A percentile compares a stretch with the other conserved stretches of the same genome.
Conservation (phyloP, 92 coral and sea anemone species). For the Phenganax marumi region DNA sequence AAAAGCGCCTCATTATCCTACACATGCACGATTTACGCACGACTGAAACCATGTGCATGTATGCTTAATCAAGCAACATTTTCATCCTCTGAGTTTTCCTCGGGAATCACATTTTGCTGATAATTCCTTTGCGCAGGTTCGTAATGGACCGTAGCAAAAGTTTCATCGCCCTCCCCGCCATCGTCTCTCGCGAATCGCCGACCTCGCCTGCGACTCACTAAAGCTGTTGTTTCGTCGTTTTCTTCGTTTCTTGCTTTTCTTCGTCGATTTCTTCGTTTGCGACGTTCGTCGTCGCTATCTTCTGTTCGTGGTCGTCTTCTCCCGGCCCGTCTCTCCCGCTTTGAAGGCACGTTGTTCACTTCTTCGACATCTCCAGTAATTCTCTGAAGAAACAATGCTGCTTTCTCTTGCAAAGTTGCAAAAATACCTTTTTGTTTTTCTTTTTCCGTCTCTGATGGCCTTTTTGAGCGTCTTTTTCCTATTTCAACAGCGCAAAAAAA, state of each 20-base stretch:
- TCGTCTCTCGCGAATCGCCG: neutral
- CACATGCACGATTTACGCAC: too few species aligned
- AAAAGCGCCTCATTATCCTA: too few species aligned
- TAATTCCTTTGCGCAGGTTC: constrained; percentile 6
- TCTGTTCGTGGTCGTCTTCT: constrained; percentile 12
- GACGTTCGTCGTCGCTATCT: constrained; percentile 3
- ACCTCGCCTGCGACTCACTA: neutral
- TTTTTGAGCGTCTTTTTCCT: constrained; percentile 12
- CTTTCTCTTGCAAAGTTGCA: constrained; percentile 21
- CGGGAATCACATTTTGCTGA: too few species aligned
- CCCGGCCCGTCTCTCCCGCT: constrained; percentile 17
- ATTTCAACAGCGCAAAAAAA: neutral
- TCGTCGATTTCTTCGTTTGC: constrained; percentile 2
- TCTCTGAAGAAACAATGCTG: constrained; percentile 12
- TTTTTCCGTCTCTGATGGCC: constrained; percentile 1
- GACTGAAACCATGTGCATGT: too few species aligned
- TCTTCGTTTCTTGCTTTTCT: constrained; percentile 1
- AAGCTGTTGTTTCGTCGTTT: neutral
- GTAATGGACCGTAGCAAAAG: neutral
- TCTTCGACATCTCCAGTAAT: constrained; percentile 3
- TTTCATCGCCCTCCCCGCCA: neutral
- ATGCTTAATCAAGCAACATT: too few species aligned
- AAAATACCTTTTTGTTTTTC: constrained; percentile 12
- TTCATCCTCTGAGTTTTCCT: too few species aligned
- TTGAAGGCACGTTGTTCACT: neutral